Base-by-base conservation (phyloP, 2,888 invertebrate genomes). In the Patella pellucida region DNA sequence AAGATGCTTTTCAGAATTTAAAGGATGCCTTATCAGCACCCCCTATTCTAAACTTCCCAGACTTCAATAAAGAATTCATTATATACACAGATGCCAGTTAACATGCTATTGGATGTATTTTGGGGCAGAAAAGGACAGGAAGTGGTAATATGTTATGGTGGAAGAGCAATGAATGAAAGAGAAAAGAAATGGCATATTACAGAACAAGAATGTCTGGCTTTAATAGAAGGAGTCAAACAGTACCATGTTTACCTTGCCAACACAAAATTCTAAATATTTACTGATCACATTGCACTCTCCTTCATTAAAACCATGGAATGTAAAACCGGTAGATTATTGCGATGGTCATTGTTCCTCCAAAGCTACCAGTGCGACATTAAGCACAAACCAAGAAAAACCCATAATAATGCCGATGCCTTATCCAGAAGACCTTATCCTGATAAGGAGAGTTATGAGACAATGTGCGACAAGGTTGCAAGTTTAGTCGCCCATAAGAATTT, bases 181-280 rank as follows among this genome's bases (percentile, higher is more conserved):
- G 79, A 82, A 77, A 74, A 71, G 23, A 77, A 71, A 52, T 82
- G 75, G 69, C 52, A 70, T 12, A 77, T 79, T 5, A 76, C 80
- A 15, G 78, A 83, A 68, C 73, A 74, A 68, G 82, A 82, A 72
- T 75, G 77, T 52, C 67, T 82, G 52, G 82, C 82, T 14, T 54
- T 82, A 14, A 23, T 82, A n/a, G n/a, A n/a, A 3, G 78, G 81
- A 19, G 74, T 84, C n/a, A 78, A 78, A 56, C 69, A 77, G 15
- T 83, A 79, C 69, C 74, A 76, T 11, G 73, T 75, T 27, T 84
- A 79, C 72, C 73, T 83, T n/a, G 72, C 80, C n/a, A 62, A 78
- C 52, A 72, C 69, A 9, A 56, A 76, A 5, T 84, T 83, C 71
- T 73, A 72, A 7, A 78, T 80, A 7, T 62, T 75, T 56, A 83